Percentiles rank a stretch among this genome's conserved stretches.
Conservation (phyloP, 2,113 vertebrate species). For the Excalfactoria chinensis region DNA sequence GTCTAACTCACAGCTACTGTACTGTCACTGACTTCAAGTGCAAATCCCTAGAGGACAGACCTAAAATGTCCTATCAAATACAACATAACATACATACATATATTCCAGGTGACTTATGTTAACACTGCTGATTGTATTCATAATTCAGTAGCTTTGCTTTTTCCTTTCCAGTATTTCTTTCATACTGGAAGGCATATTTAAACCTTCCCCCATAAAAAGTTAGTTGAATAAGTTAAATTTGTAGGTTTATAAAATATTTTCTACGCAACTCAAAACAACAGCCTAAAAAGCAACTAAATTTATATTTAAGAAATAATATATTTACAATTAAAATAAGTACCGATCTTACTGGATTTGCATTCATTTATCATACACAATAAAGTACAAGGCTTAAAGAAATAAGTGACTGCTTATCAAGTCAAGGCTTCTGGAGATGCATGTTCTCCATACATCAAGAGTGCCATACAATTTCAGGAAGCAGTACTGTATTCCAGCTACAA, state of each 20-base stretch:
- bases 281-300: constrained; percentile 51
- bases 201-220: constrained; percentile 31
- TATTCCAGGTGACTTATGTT: neutral
- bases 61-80: neutral
- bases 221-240: constrained; percentile 51
- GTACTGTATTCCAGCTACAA: constrained; percentile 21
- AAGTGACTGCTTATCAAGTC: constrained; percentile 49
- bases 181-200: constrained; percentile 25
- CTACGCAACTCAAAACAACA: constrained; percentile 54
- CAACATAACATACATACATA: neutral
- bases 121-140: neutral
- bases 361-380: constrained; percentile 62
- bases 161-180: constrained; percentile 32
- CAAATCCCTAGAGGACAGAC: constrained; percentile 32
- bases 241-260: constrained; percentile 62
- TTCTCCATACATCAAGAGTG: constrained; percentile 39
- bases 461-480: constrained; percentile 48
- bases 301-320: constrained; percentile 63
- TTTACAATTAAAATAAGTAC: constrained; percentile 77
- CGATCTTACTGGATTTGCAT: constrained; percentile 57
- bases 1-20: neutral
- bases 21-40: neutral
- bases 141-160: constrained; percentile 38
- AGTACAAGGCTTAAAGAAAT: constrained; percentile 64
- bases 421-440: constrained; percentile 63